Conservation (phyloP, 2,888 invertebrate species). For the Cabera pusaria region DNA sequence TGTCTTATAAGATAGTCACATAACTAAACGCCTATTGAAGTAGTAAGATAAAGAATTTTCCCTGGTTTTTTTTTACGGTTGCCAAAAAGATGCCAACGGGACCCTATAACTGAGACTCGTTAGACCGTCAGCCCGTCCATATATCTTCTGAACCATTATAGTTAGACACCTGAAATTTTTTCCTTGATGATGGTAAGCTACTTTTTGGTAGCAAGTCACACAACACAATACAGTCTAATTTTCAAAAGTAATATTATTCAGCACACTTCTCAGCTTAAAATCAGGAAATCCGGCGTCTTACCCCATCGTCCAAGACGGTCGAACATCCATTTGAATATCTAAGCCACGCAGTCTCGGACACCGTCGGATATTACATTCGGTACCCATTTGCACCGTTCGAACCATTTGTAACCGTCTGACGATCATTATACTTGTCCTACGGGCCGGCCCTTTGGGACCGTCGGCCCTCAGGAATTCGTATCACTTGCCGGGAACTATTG, state of each 20-base stretch:
- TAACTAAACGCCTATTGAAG: too few species aligned
- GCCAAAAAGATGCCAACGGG: too few species aligned
- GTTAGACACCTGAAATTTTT: too few species aligned
- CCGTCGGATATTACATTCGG: constrained; percentile 80
- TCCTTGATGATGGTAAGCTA: too few species aligned
- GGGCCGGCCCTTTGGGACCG: constrained; percentile 54
- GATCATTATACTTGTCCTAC: constrained; percentile 75
- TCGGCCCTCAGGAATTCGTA: constrained; percentile 58
- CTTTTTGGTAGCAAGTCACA: too few species aligned
- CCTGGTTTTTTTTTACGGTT: too few species aligned
- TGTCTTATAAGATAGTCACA: too few species aligned
- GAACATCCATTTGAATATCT: constrained; percentile 69
- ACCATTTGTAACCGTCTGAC: constrained; percentile 79
- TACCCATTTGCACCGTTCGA: constrained; percentile 57
- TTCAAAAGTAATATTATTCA: constrained; percentile 27
- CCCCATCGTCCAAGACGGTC: constrained; percentile 40
- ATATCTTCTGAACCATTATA: too few species aligned
- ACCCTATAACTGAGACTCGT: too few species aligned
- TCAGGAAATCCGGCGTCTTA: constrained; percentile 52
- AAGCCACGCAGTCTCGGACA: constrained; percentile 55
- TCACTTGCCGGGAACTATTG: constrained; percentile 56
- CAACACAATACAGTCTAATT: too few species aligned
- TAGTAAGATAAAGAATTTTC: too few species aligned
- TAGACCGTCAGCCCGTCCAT: too few species aligned
- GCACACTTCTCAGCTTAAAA: constrained; percentile 46